These are phyloP conservation scores for Achroia grisella DNA, from an alignment of 1,140 invertebrate species.

Conservation along the genomic window DNA sequence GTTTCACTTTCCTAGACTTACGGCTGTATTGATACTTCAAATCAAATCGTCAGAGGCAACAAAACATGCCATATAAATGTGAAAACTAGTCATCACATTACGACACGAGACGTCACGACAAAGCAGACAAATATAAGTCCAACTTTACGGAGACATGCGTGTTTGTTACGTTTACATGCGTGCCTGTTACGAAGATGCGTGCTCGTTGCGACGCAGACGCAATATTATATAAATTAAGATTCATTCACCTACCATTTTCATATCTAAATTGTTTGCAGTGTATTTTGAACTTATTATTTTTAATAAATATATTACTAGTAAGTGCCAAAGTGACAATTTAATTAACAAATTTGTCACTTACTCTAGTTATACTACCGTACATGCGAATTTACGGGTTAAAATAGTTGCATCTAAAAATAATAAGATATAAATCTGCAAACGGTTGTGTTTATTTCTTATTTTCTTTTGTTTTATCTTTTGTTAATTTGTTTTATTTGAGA, in stretches of 20 bases:
- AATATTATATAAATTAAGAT: slow-evolving; percentile 1
- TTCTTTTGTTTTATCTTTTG: background rate
- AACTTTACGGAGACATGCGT: too few relatives aligned
- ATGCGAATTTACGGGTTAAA: too few relatives aligned
- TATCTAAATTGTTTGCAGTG: slow-evolving; percentile 7
- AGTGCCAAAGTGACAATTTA: background rate
- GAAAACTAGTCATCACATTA: too few relatives aligned
- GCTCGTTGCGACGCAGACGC: background rate
- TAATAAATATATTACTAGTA: background rate
- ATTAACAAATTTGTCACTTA: background rate
- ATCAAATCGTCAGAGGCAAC: too few relatives aligned
- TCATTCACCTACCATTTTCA: slow-evolving; percentile 8
- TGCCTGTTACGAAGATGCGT: background rate
- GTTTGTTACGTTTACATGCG: background rate
- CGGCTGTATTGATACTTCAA: too few relatives aligned
- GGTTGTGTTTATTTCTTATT: background rate
- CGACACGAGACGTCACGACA: too few relatives aligned
- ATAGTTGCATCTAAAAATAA: background rate
- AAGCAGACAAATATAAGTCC: too few relatives aligned
- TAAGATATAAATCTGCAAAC: slow-evolving; percentile 1
- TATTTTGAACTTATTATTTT: background rate
- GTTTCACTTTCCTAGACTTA: too few relatives aligned
- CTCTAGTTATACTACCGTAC: too few relatives aligned
- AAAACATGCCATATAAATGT: too few relatives aligned
- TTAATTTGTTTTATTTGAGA: too few relatives aligned